Percentiles rank a stretch among this genome's conserved stretches.
Conservation (phyloP, 2,888 invertebrate species). For the Philhelius pedissequus region DNA sequence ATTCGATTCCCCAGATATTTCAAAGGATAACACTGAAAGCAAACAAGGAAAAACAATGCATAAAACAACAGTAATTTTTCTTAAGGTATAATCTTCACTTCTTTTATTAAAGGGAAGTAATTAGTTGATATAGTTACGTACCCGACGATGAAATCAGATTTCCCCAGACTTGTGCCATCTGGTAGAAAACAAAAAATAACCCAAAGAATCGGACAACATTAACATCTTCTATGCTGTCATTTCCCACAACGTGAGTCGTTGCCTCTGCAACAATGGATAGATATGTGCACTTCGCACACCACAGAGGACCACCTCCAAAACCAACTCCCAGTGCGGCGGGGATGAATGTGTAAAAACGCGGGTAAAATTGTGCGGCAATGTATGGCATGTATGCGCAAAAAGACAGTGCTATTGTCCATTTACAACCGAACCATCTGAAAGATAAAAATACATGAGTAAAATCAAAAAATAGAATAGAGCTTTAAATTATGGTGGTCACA, state of each 20-base stretch:
- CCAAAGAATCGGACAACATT: constrained; percentile 95
- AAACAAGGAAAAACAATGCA: neutral
- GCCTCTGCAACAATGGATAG: constrained; percentile 90
- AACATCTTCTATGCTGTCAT: constrained; percentile 83
- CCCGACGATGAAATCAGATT: constrained; percentile 93
- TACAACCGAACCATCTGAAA: constrained; percentile 91
- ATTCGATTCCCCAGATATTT: constrained; percentile 32
- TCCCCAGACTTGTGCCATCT: constrained; percentile 97
- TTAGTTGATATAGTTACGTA: constrained; percentile 72
- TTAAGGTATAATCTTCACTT: neutral
- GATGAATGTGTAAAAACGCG: constrained; percentile 89
- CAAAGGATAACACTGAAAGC: constrained; percentile 72
- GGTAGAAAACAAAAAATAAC: constrained; percentile 97
- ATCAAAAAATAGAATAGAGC: neutral
- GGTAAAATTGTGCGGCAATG: constrained; percentile 93
- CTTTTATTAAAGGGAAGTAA: neutral
- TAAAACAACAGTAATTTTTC: neutral
- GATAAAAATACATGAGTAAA: constrained; percentile 23
- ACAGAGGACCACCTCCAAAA: constrained; percentile 93
- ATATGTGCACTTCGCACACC: constrained; percentile 98
- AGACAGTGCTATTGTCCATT: constrained; percentile 91
- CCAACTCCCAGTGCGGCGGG: constrained; percentile 82
- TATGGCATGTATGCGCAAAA: constrained; percentile 95
- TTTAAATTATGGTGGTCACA: neutral
- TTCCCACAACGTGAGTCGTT: constrained; percentile 85